Evolutionary conservation across 2,113 vertebrate genomes (phyloP).

Genomic region (Varanus salvator): DNA sequence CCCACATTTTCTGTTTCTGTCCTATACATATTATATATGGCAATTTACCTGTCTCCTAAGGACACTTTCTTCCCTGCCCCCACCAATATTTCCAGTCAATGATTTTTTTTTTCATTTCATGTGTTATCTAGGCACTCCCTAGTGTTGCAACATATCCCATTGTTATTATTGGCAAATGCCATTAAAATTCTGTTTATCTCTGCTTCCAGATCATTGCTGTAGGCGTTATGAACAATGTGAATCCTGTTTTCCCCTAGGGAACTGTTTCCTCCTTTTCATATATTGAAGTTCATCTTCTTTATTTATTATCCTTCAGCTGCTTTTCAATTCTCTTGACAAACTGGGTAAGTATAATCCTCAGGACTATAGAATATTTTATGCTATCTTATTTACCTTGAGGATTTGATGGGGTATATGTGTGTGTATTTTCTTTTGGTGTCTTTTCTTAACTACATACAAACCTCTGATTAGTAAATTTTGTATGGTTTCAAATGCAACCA

Average conservation of each 20-base stretch:
- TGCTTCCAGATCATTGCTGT: conserved; percentile 9
- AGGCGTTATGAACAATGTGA: conserved; percentile 1
- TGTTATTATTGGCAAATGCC: conserved; percentile 10
- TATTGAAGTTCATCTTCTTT: conserved; percentile 20
- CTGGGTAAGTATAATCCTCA: conserved; percentile 9
- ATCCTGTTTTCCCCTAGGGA: conserved; percentile 5
- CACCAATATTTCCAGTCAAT: not conserved
- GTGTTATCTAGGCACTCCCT: not conserved
- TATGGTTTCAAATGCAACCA: not conserved
- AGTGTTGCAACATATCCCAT: not conserved
- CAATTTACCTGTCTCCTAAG: not conserved
- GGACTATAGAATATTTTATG: not conserved
- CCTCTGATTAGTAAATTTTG: not conserved
- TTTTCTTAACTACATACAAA: not conserved
- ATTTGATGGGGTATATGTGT: not conserved
- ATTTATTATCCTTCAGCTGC: conserved; percentile 20
- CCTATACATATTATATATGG: not conserved
- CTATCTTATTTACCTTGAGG: not conserved
- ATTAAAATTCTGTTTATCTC: conserved; percentile 27
- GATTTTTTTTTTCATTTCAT: not conserved
- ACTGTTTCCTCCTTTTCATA: conserved; percentile 12
- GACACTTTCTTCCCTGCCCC: not conserved
- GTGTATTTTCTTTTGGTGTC: not conserved
- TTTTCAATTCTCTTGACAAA: conserved; percentile 18
- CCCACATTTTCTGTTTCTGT: not conserved